phyloP scores from a whole-genome alignment of 1,140 invertebrate genomes.

The Drosophila subobscura region DNA sequence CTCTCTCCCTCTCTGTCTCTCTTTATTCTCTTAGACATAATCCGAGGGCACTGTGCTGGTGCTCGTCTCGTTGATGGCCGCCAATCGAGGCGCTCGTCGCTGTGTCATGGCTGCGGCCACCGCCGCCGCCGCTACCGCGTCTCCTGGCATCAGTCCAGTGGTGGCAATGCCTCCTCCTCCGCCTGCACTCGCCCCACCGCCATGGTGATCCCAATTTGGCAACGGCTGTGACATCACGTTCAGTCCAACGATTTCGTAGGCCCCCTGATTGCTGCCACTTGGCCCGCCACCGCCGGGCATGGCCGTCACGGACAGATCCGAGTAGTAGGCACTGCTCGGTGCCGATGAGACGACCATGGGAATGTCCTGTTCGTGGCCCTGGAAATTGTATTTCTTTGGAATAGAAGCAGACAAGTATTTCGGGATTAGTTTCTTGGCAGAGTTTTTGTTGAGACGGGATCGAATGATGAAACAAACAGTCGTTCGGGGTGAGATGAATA shows the following conservation, averaged over 20 bases:
- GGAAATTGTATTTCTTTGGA: slow-evolving; percentile 80
- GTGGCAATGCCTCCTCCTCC: slow-evolving; percentile 34
- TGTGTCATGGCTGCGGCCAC: slow-evolving; percentile 70
- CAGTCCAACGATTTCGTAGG: slow-evolving; percentile 86
- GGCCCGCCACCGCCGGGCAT: slow-evolving; percentile 81
- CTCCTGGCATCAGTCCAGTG: slow-evolving; percentile 38
- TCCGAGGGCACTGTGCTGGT: slow-evolving; percentile 86
- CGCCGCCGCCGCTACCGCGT: slow-evolving; percentile 2
- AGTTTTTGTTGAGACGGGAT: background rate
- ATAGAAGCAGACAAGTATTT: background rate
- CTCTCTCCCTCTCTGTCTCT: slow-evolving; percentile 23
- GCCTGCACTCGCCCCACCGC: slow-evolving; percentile 33
- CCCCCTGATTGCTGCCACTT: slow-evolving; percentile 83
- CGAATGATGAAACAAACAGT: no score
- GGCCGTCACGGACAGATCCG: slow-evolving; percentile 86
- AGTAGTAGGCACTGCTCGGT: slow-evolving; percentile 89
- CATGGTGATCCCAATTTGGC: slow-evolving; percentile 80
- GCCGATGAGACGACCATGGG: slow-evolving; percentile 87
- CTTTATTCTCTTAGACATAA: slow-evolving; percentile 84
- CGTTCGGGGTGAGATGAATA: no score
- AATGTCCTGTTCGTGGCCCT: slow-evolving; percentile 86
- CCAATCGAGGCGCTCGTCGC: slow-evolving; percentile 84
- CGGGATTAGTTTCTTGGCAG: background rate
- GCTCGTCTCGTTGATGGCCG: slow-evolving; percentile 87
- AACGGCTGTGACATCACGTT: slow-evolving; percentile 82